Base-by-base conservation (phyloP, 2,888 invertebrate genomes). In the Aelia acuminata region DNA sequence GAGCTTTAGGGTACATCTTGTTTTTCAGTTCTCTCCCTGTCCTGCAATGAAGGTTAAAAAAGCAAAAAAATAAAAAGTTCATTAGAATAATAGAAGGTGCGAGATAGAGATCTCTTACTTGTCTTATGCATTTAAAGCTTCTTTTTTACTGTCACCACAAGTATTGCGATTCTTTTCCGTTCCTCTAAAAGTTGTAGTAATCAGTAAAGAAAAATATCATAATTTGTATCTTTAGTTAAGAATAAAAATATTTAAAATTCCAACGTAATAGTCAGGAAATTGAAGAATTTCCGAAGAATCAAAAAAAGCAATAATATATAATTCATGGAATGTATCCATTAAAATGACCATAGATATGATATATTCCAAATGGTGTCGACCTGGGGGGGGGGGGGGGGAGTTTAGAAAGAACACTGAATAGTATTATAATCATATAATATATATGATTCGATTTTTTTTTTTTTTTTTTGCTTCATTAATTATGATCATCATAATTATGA, bases 121-220 rank as follows among this genome's bases (percentile, higher is more conserved):
- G 43, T n/a, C 31, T 43, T n/a, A 43, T 80, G 80, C 80, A 80
- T 80, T 80, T 80, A 43, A 80, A 80, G 43, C 80, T 80, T 43
- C 43, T n/a, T 43, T n/a, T 80, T 80, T 10, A 39, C 43, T 80
- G 3, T 43, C 22, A 4, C 35, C 5, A 1, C 8, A 57, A 15
- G 20, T 22, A 35, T 70, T 20, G 5, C 11, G 15, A 31, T n/a
- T n/a, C n/a, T n/a, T n/a, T n/a, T n/a, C 35, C 8, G 20, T 3
- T 35, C 10, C 63, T 31, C n/a, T n/a, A n/a, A n/a, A n/a, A 53
- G 10, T 10, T n/a, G 10, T 53, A 63, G 26, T 31, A 63, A 63
- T 26, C 26, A 63, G 13, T n/a, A 26, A 3, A 57, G n/a, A 13
- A 57, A 26, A 57, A 57, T 26, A 8, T 10, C 57, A 13, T 57